Evolutionary conservation across 1,140 invertebrate genomes (phyloP).

Genomic region (Tetramorium simillimum): DNA sequence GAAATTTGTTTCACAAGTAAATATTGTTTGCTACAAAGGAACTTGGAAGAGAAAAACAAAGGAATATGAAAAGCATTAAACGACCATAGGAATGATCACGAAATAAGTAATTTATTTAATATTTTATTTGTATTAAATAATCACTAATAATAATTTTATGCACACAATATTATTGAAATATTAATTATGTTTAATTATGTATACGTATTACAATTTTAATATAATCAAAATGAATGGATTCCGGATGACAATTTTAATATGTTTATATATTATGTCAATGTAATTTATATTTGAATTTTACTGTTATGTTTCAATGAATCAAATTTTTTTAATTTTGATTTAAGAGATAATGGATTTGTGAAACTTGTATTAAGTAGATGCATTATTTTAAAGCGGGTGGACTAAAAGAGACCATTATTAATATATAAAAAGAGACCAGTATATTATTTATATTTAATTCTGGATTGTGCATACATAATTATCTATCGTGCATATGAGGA

Average conservation of each 20-base stretch:
- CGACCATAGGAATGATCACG: background rate
- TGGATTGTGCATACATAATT: background rate
- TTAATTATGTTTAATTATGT: background rate
- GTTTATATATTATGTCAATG: background rate
- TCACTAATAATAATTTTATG: background rate
- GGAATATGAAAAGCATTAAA: background rate
- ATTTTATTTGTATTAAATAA: conserved; percentile 6
- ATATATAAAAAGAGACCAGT: background rate
- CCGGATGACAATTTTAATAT: background rate
- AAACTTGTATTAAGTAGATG: background rate
- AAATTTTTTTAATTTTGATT: background rate
- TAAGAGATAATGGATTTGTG: background rate
- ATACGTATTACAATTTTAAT: background rate
- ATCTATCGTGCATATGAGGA: background rate
- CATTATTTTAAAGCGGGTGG: background rate
- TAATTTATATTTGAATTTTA: background rate
- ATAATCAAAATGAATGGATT: too few relatives aligned
- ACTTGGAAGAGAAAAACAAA: background rate
- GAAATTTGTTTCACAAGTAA: background rate
- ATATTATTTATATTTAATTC: background rate
- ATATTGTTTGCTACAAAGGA: background rate
- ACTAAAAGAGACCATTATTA: background rate
- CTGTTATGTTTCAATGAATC: background rate
- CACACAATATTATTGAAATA: background rate
- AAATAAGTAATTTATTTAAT: background rate